phyloP scores from a whole-genome alignment of 2,113 vertebrate species.

The Sterrhoptilus dennistouni region DNA sequence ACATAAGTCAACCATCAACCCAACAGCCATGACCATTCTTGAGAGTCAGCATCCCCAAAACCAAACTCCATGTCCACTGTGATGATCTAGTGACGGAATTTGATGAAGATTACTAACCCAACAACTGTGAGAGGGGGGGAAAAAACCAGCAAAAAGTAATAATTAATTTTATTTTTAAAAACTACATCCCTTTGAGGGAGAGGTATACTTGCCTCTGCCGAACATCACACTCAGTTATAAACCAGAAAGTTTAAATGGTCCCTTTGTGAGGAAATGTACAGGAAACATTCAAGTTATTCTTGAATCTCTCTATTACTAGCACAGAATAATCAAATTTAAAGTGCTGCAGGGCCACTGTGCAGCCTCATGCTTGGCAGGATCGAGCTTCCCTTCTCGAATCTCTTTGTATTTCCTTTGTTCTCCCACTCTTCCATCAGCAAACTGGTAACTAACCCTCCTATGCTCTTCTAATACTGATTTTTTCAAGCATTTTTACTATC shows the following conservation, averaged over 20 bases:
- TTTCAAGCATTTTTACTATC: background rate
- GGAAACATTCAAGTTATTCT: background rate
- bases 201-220: background rate
- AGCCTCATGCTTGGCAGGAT: background rate
- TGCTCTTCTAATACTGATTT: background rate
- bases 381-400: background rate
- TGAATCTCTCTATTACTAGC: background rate
- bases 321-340: background rate
- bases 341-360: background rate
- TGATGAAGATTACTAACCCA: background rate
- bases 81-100: background rate
- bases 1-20: background rate
- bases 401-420: background rate
- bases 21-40: background rate
- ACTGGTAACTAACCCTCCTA: background rate
- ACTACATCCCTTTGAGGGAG: background rate
- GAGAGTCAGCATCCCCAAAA: background rate
- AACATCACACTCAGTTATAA: background rate
- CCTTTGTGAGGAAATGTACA: background rate
- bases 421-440: background rate
- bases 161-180: background rate
- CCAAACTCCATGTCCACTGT: background rate
- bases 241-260: background rate
- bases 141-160: background rate
- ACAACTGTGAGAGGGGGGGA: fast-evolving